Evolutionary conservation across 2,113 vertebrate species (phyloP), one percentile per base, ranked within the genome.

Genomic region (Delphinapterus leucas): DNA sequence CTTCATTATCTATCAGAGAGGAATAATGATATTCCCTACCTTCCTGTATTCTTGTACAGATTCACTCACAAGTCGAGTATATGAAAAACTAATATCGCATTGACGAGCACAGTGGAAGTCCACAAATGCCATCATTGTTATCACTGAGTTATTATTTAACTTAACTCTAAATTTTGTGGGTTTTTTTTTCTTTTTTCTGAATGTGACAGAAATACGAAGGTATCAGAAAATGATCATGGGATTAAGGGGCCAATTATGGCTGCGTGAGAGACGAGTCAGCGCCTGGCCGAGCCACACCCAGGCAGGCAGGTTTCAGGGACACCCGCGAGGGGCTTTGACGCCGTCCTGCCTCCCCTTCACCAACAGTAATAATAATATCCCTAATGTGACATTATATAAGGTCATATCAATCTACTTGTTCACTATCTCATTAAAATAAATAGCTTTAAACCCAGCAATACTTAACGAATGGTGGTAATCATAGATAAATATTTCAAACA

Each of bases 191-290:
- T 44, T 44, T n/a, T 31, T 13, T 14, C 55, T 17, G 26, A 61
- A 71, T 36, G 38, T 93, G 90, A 92, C 92, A 96, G 97, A 88
- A 93, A 92, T 85, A 93, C 94, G 90, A 93, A 97, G 91, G 88
- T 53, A 96, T 96, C 95, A 96, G 97, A 97, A 97, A 96, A 97
- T 95, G 86, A 95, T 97, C 97, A 84, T 88, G 67, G 97, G 97
- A 97, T 98, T 97, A 97, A 96, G 93, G 70, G 88, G 83, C 92
- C 80, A 89, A 81, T 86, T 92, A 84, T 12, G 12, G 47, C 44
- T 12, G 14, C 26, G 1, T 18, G 20, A 36, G 60, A 36, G 38
- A 47, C 17, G 0, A n/a, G 10, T 25, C n/a, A 38, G 31, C 12
- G 8, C 71, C 25, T 6, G 38, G 36, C 2, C 1, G 26, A 63